Percentiles rank a stretch among this genome's conserved stretches.
Conservation (phyloP, 2,113 vertebrate genomes). For the Semnopithecus entellus region DNA sequence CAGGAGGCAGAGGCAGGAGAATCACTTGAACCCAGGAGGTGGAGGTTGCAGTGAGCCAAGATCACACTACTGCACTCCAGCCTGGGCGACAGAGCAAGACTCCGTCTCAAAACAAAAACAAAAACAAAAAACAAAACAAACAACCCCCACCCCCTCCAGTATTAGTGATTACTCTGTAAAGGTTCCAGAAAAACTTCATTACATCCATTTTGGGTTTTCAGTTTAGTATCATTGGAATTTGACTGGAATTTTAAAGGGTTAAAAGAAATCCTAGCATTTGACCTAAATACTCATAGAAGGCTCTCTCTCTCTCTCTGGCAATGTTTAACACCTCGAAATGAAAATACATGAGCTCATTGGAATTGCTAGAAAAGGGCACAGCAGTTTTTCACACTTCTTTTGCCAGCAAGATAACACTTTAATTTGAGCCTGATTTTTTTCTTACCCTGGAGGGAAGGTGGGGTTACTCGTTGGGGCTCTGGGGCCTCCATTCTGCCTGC, state of each 20-base stretch:
- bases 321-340: constrained; percentile 51
- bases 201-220: background rate
- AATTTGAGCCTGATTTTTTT: constrained; percentile 62
- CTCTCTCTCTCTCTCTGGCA: constrained; percentile 19
- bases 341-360: constrained; percentile 43
- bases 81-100: no score
- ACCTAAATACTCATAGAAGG: constrained; percentile 25
- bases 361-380: constrained; percentile 13
- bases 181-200: background rate
- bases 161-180: background rate
- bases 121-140: no score
- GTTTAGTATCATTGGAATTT: background rate
- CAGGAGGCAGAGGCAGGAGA: no score
- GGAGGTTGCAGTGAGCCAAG: no score
- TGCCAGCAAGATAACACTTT: constrained; percentile 51
- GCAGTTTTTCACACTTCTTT: constrained; percentile 43
- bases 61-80: no score
- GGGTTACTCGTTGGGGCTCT: background rate
- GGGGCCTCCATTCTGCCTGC: background rate
- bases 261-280: constrained; percentile 61
- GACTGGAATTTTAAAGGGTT: background rate
- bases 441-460: background rate
- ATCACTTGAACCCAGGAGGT: no score
- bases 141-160: background rate
- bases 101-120: no score